Conservation (phyloP, 2,113 vertebrate genomes). For the Pampusana beccarii region DNA sequence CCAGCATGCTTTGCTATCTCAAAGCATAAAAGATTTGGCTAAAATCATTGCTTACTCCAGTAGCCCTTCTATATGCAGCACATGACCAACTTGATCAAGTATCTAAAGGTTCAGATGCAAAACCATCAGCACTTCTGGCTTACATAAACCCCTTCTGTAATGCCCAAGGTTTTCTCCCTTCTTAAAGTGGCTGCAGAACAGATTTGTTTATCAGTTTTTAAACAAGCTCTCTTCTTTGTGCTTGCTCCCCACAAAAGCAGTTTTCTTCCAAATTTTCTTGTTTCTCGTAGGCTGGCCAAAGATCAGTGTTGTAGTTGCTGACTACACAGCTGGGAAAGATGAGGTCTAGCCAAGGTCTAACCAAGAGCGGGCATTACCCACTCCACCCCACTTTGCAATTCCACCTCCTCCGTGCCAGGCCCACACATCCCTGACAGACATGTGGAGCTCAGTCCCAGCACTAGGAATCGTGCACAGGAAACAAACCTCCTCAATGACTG, state of each 20-base stretch:
- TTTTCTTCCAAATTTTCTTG: not conserved
- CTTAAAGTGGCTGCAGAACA: not conserved
- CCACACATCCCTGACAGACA: not conserved
- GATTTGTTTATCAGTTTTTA: not conserved
- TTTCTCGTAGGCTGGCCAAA: not conserved
- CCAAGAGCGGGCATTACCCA: too few relatives aligned
- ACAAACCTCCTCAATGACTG: not conserved
- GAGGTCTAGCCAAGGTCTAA: fast-evolving
- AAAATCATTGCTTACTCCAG: not conserved
- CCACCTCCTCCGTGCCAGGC: not conserved
- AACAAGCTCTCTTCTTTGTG: not conserved
- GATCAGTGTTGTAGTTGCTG: not conserved
- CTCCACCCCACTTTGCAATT: not conserved
- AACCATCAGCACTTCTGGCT: not conserved
- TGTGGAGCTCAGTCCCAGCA: not conserved
- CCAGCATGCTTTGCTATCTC: not conserved
- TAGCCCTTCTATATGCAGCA: not conserved
- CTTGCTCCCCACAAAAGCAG: not conserved
- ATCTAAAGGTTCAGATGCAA: not conserved
- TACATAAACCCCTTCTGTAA: not conserved
- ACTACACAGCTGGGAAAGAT: not conserved
- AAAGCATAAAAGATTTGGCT: not conserved
- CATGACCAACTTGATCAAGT: not conserved
- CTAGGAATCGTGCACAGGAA: not conserved
- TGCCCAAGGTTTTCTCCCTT: not conserved